Percentiles rank a stretch among this genome's conserved stretches.
Conservation (phyloP, 30 jellyfish, hydroid and myxozoan genomes). For the Hydra vulgaris region DNA sequence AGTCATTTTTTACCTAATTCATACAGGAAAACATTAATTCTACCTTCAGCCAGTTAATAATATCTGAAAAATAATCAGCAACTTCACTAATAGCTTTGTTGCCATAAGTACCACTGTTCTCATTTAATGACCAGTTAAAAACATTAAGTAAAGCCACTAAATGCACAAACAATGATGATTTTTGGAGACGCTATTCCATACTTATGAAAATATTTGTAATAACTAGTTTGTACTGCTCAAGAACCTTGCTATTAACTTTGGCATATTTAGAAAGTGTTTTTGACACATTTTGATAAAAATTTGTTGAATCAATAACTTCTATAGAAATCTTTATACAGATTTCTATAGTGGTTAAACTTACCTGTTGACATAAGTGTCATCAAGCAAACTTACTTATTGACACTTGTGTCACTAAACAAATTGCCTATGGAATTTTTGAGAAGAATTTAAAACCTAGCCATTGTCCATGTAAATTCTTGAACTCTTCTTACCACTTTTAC, state of each 20-base stretch:
- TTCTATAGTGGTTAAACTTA: background rate
- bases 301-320: background rate
- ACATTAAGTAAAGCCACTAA: slow-evolving; percentile 4
- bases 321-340: background rate
- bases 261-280: too few species aligned
- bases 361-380: background rate
- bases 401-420: too few species aligned
- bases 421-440: slow-evolving; percentile 4
- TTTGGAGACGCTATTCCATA: too few species aligned
- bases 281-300: background rate
- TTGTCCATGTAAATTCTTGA: slow-evolving; percentile 27
- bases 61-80: background rate
- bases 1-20: slow-evolving; percentile 18
- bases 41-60: slow-evolving; percentile 2
- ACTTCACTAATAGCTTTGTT: background rate
- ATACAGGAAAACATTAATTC: slow-evolving; percentile 18
- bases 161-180: too few species aligned
- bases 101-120: background rate
- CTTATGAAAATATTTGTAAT: background rate
- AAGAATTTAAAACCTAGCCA: background rate
- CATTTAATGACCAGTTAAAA: background rate
- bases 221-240: background rate
- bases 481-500: slow-evolving; percentile 24
- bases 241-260: too few species aligned
- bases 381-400: too few species aligned